phyloP scores from a whole-genome alignment of 1,140 invertebrate species.

The Drosophila tani region DNA sequence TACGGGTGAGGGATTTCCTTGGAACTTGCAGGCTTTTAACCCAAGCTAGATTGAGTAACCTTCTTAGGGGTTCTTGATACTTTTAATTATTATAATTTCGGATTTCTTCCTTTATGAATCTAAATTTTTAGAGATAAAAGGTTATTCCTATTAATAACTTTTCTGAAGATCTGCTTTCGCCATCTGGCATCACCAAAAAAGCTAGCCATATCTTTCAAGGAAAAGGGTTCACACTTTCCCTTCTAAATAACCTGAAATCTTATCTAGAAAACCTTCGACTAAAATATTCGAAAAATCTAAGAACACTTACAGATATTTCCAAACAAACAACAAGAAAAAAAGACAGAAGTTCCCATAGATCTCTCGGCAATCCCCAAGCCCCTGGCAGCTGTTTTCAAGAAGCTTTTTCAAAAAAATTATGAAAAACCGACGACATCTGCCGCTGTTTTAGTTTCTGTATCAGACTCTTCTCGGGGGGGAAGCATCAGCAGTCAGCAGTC shows the following conservation, averaged over 20 bases:
- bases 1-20: background rate
- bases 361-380: background rate
- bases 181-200: too few species aligned
- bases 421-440: conserved; percentile 49
- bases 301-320: background rate
- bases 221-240: background rate
- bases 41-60: background rate
- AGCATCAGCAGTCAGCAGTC: conserved; percentile 17
- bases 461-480: background rate
- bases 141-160: too few species aligned
- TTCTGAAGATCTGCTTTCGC: too few species aligned
- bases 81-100: background rate
- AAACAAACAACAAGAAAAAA: background rate
- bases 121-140: too few species aligned
- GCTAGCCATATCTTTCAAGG: background rate
- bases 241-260: too few species aligned
- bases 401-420: conserved; percentile 28
- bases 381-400: conserved; percentile 13
- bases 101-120: too few species aligned
- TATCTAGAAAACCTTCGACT: too few species aligned
- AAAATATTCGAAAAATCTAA: background rate
- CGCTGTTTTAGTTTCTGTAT: conserved; percentile 28
- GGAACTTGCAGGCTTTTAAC: background rate
- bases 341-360: conserved; percentile 12
- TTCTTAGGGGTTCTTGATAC: background rate